Evolutionary conservation across 2,113 vertebrate species (phyloP).

Genomic region (Chlorocebus sabaeus): DNA sequence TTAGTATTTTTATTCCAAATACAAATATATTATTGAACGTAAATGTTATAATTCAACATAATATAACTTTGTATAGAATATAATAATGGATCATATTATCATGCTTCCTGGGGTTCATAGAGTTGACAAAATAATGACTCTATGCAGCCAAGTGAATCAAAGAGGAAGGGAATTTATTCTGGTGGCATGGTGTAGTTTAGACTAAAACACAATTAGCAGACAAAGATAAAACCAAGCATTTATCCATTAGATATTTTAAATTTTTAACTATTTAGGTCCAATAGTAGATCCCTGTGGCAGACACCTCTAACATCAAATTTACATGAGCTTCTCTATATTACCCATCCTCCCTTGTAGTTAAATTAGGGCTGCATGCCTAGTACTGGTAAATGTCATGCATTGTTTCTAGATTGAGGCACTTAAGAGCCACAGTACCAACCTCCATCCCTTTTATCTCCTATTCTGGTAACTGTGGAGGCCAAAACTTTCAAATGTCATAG

Average conservation of each 20-base stretch:
- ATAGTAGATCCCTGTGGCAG: background rate
- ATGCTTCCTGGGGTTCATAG: background rate
- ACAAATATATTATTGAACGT: background rate
- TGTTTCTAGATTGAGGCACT: background rate
- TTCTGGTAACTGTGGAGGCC: background rate
- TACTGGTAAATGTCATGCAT: background rate
- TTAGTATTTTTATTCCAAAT: background rate
- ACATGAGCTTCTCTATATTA: background rate
- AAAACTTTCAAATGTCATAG: background rate
- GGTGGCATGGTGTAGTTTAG: background rate
- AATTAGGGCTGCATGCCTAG: background rate
- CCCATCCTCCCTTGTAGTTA: background rate
- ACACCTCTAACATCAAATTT: background rate
- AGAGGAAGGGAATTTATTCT: background rate
- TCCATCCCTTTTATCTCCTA: background rate
- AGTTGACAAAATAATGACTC: background rate
- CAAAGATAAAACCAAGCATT: constrained; percentile 30
- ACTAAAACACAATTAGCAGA: background rate
- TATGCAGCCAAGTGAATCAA: background rate
- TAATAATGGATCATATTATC: background rate
- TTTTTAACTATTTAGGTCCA: background rate
- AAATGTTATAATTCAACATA: constrained; percentile 10
- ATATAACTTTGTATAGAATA: background rate
- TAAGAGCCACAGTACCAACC: background rate
- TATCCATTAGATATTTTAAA: background rate